Base-by-base conservation (phyloP, 1,140 invertebrate genomes). In the Bombus balteatus region DNA sequence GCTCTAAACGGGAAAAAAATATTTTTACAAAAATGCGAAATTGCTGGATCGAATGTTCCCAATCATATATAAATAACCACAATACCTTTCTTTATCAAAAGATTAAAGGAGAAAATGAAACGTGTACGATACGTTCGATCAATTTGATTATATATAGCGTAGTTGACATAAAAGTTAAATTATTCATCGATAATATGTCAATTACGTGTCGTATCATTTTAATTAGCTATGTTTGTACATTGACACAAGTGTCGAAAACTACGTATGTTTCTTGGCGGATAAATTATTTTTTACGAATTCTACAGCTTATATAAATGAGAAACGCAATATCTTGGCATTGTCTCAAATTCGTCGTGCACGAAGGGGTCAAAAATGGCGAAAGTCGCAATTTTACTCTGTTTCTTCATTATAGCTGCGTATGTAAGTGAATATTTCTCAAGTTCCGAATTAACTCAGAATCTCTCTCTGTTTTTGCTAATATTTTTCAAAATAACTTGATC, bases 341-440 rank as follows among this genome's bases (percentile, higher is more conserved):
- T 39, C 34, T 53, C 10, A 41, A 22, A 28, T 15, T 10, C 47
- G 18, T 22, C 18, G 47, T 8, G 6, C 15, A 2, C 0, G n/a
- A 34, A 65, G 34, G 32, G 39, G 41, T 25, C 18, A 62, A 88
- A 57, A 41, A 93, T 93, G 90, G 43, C 78, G n/a, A 92, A 90
- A 78, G 22, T 81, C 10, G 32, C 47, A 0, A 43, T 91, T 32
- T 22, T 87, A 34, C 59, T 88, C 32, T 89, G 76, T 47, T 2
- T 87, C 18, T 8, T 89, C 2, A 10, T 83, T 28, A 47, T 82
- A 37, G 6, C 78, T 34, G 65, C 70, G 34, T 80, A 71, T 18
- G 92, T 92, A 86, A 92, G 92, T 92, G 85, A 37, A 22, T 53
- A 1, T 53, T 22, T 53, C 47, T 22, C 47, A 22, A 53, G 0